phyloP scores from a whole-genome alignment of 1,140 invertebrate species.

The Hylyphantes graminicola region DNA sequence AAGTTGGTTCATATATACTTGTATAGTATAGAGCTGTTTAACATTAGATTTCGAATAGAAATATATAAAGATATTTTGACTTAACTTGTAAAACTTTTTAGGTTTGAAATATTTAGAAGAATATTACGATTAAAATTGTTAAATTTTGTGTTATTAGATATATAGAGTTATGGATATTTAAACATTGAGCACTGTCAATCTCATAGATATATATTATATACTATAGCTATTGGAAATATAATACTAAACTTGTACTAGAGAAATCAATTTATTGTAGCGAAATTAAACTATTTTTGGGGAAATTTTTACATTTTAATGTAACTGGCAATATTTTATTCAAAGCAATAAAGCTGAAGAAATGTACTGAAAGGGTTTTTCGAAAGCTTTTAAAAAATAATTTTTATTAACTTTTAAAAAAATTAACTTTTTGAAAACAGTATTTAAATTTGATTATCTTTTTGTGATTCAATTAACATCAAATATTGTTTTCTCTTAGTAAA shows the following conservation, averaged over 20 bases:
- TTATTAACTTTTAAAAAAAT: too few relatives aligned
- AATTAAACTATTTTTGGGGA: not conserved
- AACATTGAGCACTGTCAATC: not conserved
- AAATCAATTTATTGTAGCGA: not conserved
- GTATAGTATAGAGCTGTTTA: constrained; percentile 25
- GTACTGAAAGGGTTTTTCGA: too few relatives aligned
- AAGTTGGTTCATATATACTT: constrained; percentile 14
- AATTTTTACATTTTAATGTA: not conserved
- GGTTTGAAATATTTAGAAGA: constrained; percentile 3
- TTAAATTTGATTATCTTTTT: too few relatives aligned
- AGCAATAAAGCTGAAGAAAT: not conserved
- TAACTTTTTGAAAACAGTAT: too few relatives aligned
- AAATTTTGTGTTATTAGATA: constrained; percentile 10
- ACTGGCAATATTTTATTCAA: constrained; percentile 23
- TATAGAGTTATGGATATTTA: constrained; percentile 9
- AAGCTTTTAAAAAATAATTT: too few relatives aligned
- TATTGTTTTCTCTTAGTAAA: too few relatives aligned
- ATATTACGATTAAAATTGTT: not conserved
- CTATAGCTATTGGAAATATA: not conserved
- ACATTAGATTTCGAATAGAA: not conserved
- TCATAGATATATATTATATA: constrained; percentile 25
- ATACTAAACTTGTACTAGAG: too few relatives aligned
- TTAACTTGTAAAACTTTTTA: constrained; percentile 17
- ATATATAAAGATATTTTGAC: constrained; percentile 38
- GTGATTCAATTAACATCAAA: too few relatives aligned